Base-by-base conservation (phyloP, 2,888 invertebrate genomes). In the Hymenopus coronatus region DNA sequence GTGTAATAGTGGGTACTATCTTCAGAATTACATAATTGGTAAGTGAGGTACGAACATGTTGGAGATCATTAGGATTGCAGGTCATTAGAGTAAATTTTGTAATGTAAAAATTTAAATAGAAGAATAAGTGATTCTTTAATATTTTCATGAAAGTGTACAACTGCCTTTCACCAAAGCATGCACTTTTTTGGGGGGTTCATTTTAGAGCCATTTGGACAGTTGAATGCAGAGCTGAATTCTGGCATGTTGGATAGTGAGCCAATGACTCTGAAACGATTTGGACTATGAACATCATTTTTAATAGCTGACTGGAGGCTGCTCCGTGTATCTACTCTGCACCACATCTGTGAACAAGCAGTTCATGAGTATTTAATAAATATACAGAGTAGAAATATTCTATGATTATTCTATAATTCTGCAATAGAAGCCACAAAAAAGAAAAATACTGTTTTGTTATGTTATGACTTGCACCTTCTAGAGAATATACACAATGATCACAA, bases 131-230 rank as follows among this genome's bases (percentile, higher is more conserved):
- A 40, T 40, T 40, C 3, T 40, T 40, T 40, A 40, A 40, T 40
- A 12, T 40, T 40, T 40, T 12, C 2, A 30, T 30, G 30, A 30
- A 30, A 30, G 30, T 30, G 12, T 40, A 84, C 28, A 84, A 3
- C 28, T 84, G 8, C 15, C 25, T 30, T 28, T 87, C 40, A 87
- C 87, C 91, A 91, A 12, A 91, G 89, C 9, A 91, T 90, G 88
- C 91, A 91, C 88, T 91, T 91, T 25, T 90, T 85, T 25, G 28
- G 20, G 2, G 91, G 91, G 88, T 91, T 91, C 91, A 91, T 91
- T 28, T 88, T 90, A 33, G 90, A 90, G n/a, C 90, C 89, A 12
- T 70, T 84, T 14, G 90, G 89, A 88, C 91, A 91, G 4, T 89
- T 70, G 88, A 90, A 91, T 15, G 91, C 91, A 28, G 90, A 84